A percentile compares a stretch with the other conserved stretches of the same genome.
Evolutionary conservation across 2,113 vertebrate species (phyloP).

Genomic region (Lontra canadensis): DNA sequence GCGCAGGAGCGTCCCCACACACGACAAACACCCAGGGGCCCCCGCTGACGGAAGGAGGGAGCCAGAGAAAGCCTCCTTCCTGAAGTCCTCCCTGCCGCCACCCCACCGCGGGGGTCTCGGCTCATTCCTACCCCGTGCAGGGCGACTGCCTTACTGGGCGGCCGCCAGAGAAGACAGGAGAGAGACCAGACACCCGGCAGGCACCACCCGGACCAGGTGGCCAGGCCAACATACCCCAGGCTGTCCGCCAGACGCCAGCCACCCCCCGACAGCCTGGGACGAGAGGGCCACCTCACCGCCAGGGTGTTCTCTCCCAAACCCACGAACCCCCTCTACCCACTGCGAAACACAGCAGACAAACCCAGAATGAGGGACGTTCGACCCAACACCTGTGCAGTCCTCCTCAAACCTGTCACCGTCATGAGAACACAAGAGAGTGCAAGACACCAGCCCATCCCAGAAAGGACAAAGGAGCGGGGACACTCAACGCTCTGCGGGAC

Average conservation of each 20-base stretch:
- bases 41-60: neutral
- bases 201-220: neutral
- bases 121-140: neutral
- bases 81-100: neutral
- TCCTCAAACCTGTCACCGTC: neutral
- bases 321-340: fast-evolving
- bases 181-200: neutral
- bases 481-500: neutral
- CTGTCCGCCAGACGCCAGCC: neutral
- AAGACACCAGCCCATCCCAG: neutral
- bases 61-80: neutral
- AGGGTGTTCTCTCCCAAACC: neutral
- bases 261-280: neutral
- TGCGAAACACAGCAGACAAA: neutral
- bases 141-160: neutral
- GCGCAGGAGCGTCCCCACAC: neutral
- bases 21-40: neutral
- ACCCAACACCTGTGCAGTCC: neutral
- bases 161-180: neutral
- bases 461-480: neutral
- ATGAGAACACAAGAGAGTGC: neutral
- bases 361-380: too few species aligned
- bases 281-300: neutral
- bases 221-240: too few species aligned
- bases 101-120: neutral